Percentiles rank a stretch among this genome's conserved stretches.
phyloP scores from a whole-genome alignment of 2,113 vertebrate genomes.

The Strigops habroptila region DNA sequence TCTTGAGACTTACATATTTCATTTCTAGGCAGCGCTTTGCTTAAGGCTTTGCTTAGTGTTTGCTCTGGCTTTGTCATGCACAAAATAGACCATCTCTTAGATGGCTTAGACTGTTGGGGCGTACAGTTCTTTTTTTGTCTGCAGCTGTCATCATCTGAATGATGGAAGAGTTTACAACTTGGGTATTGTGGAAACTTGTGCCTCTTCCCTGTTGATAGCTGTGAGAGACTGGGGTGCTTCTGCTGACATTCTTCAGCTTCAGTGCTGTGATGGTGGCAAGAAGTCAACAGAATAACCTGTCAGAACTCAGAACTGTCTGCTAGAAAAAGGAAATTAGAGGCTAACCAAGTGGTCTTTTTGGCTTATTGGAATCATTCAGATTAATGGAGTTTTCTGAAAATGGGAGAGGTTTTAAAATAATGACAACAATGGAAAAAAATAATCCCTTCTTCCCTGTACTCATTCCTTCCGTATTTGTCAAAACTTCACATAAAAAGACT shows the following conservation, averaged over 20 bases:
- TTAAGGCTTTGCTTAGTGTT: background rate
- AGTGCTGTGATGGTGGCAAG: background rate
- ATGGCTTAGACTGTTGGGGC: background rate
- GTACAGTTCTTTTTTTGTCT: background rate
- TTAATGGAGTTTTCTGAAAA: background rate
- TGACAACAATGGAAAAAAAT: background rate
- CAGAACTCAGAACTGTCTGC: background rate
- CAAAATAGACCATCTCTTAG: background rate
- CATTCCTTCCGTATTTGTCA: background rate
- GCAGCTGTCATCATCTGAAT: conserved; percentile 24
- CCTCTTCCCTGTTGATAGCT: background rate
- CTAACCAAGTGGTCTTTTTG: background rate
- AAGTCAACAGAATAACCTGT: background rate
- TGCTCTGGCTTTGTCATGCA: background rate
- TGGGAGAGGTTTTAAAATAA: background rate
- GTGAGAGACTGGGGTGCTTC: background rate
- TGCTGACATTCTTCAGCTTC: background rate
- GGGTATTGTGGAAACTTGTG: background rate
- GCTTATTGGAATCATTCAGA: background rate
- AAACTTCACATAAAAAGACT: background rate
- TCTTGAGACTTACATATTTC: rapidly evolving
- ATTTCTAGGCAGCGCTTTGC: background rate
- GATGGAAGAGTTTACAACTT: conserved; percentile 27
- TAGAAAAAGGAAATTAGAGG: background rate
- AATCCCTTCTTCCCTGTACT: background rate